Percentiles rank a stretch among this genome's conserved stretches.
Conservation (phyloP, 2,113 vertebrate species). For the Nettapus auritus region DNA sequence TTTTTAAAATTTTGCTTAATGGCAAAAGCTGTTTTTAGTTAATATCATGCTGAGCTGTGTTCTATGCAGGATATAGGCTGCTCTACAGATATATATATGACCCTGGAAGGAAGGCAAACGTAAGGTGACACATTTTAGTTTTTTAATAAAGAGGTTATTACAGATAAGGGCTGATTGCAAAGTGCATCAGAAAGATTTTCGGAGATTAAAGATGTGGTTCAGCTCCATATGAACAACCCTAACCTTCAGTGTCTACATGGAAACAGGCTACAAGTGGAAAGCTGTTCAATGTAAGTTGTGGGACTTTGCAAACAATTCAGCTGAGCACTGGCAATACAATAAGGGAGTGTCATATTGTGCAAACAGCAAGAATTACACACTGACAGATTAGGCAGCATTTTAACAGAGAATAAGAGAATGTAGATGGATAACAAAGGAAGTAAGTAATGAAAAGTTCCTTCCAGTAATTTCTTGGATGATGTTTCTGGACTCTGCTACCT, state of each 20-base stretch:
- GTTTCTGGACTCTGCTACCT: not conserved
- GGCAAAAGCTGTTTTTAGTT: not conserved
- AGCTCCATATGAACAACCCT: not conserved
- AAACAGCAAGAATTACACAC: not conserved
- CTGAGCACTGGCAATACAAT: not conserved
- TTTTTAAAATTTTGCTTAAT: not conserved
- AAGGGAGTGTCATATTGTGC: not conserved
- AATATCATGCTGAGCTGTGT: not conserved
- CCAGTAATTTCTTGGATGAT: not conserved
- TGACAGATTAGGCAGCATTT: not conserved
- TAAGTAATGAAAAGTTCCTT: not conserved
- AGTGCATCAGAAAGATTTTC: not conserved
- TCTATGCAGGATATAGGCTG: not conserved
- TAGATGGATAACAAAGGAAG: not conserved
- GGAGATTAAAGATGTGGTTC: not conserved
- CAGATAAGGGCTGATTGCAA: not conserved
- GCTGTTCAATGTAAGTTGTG: not conserved
- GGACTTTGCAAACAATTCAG: not conserved
- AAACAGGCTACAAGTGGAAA: not conserved
- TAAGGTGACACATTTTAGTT: not conserved
- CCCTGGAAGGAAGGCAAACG: not conserved
- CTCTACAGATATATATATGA: not conserved
- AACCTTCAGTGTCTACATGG: not conserved
- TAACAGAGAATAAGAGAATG: not conserved
- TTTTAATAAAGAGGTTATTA: not conserved